Evolutionary conservation across 1,140 invertebrate genomes (phyloP), one percentile per base, ranked within the genome.

Genomic region (Parasteatoda tepidariorum): DNA sequence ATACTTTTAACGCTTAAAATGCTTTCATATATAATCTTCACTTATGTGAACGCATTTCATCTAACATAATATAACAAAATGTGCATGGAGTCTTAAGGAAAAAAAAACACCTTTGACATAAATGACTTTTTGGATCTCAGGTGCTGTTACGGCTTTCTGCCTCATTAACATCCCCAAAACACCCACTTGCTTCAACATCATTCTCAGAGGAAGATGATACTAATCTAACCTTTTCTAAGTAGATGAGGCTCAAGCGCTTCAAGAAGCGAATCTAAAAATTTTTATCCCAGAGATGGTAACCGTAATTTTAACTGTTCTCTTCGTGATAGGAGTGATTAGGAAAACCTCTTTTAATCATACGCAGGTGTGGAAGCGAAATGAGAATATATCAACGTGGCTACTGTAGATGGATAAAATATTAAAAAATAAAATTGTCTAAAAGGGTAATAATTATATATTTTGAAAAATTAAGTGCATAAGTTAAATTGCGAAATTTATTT

Each of bases 301-400:
- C 71, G 24, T 74, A 74, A 74, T 74, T n/a, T 64, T 76, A 33
- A 7, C 24, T 31, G 31, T 33, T 59, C 24, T 76, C 26, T 34
- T 1, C 33, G 31, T 76, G 74, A 76, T 64, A 64, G 74, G 33
- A 13, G 59, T 76, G 61, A 76, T 76, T 76, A 76, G 61, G 74
- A 61, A 61, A 28, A 26, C 24, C 28, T 24, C 34, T n/a, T 31
- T 61, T 74, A 61, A 74, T 61, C 30, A 74, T 57, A 71, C 57
- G 48, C 30, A 57, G 48, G 68, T 55, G 68, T 30, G 68, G 7
- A 33, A 48, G n/a, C 24, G 48, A 28, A 57, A 24, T 57, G 68
- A n/a, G n/a, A n/a, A n/a, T n/a, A n/a, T n/a, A n/a, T n/a, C n/a
- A n/a, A n/a, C n/a, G n/a, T n/a, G n/a, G n/a, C n/a, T n/a, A n/a